Evolutionary conservation across 2,888 invertebrate species (phyloP), one percentile per base, ranked within the genome.

Genomic region (Xylocampa areola): DNA sequence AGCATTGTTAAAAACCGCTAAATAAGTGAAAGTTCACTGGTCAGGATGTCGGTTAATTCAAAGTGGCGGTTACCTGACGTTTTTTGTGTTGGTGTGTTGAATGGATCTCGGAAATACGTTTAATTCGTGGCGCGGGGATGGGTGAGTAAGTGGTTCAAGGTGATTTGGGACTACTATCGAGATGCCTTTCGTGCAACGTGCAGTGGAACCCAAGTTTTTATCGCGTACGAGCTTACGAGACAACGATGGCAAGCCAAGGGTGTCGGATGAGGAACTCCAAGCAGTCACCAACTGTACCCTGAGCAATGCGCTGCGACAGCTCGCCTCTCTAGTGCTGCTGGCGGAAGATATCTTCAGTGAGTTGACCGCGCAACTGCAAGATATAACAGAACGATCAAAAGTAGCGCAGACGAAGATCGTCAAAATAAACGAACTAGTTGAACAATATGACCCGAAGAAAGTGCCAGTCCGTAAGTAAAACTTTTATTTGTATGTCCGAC

Each of bases 391-490:
- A 80, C 95, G 98, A 70, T 96, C 97, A 57, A 96, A 96, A 59
- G 90, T 91, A 43, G 95, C 98, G 53, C 96, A 96, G 85, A 90
- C 92, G 53, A 96, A 96, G 86, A 95, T 98, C 77, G 94, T 94
- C 76, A 94, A 91, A 76, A 95, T 98, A 77, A 96, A 96, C 84
- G 95, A 95, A 75, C 95, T 95, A 80, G 96, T 97, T 79, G 95
- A 95, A 80, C 94, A 94, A 68, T 96, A 96, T 91, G 97, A 98
- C 91, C 98, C 98, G 61, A 98, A 97, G 95, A 96, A 96, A 91
- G 97, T 98, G 87, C 96, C 97, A 96, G 98, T 98, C 95, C 98
- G 98, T 98, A 95, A 98, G 98, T 98, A 94, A 48, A 64, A 48
- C 5, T 25, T 70, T 71, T 48, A 53, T 44, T 32, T 27, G 25